phyloP scores from a whole-genome alignment of 2,797 vertebrate species.

The Champsocephalus esox region DNA sequence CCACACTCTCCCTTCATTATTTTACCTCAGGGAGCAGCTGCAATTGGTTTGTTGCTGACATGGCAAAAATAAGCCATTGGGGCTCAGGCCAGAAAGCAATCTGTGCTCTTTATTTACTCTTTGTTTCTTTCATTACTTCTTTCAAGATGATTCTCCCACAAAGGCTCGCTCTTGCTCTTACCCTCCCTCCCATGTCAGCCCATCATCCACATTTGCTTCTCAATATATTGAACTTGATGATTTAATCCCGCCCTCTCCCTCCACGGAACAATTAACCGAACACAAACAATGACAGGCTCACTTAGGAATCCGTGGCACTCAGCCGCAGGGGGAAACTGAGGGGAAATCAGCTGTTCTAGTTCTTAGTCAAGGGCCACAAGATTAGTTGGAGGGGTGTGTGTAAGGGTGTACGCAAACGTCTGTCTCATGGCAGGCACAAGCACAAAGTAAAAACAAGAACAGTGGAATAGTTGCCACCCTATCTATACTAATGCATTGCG shows the following conservation, averaged over 20 bases:
- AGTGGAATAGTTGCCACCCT: conserved; percentile 49
- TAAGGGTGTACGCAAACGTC: conserved; percentile 7
- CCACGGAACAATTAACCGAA: conserved; percentile 75
- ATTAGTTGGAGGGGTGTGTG: conserved; percentile 56
- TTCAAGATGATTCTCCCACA: conserved; percentile 67
- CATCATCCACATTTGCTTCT: conserved; percentile 66
- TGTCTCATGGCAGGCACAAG: conserved; percentile 31
- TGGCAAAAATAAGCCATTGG: conserved; percentile 63
- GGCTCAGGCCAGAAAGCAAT: conserved; percentile 67
- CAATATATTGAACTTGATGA: conserved; percentile 79
- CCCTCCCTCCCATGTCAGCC: conserved; percentile 57
- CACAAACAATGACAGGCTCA: conserved; percentile 79
- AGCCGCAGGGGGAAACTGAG: conserved; percentile 64
- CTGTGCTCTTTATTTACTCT: conserved; percentile 71
- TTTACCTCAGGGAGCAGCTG: conserved; percentile 70
- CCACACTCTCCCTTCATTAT: conserved; percentile 27
- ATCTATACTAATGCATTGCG: conserved; percentile 20
- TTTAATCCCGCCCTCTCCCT: conserved; percentile 75
- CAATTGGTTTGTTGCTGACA: conserved; percentile 72
- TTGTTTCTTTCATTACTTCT: conserved; percentile 61
- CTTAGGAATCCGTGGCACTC: conserved; percentile 77
- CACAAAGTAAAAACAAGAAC: conserved; percentile 42
- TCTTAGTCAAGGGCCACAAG: conserved; percentile 59
- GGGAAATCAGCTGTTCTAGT: conserved; percentile 78
- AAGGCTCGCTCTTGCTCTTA: conserved; percentile 49